Percentiles rank a stretch among this genome's conserved stretches.
These are phyloP conservation scores for Osmerus mordax DNA, from an alignment of 2,113 vertebrate species.

Conservation along the genomic window DNA sequence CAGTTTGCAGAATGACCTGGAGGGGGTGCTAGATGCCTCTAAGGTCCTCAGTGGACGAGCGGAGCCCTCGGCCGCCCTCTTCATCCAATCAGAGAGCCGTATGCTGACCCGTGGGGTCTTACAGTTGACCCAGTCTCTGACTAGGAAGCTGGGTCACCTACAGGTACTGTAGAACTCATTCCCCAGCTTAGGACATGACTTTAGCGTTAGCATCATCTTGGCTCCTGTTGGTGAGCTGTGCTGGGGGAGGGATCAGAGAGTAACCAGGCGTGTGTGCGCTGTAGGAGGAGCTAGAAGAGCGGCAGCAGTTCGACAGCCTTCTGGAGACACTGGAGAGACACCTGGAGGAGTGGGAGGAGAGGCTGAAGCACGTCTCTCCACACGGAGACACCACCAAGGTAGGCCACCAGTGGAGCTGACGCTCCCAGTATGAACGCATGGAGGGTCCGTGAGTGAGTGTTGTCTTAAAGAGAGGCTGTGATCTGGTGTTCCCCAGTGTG, in stretches of 20 bases:
- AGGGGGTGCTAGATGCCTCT: slow-evolving; percentile 66
- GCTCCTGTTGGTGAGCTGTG: neutral
- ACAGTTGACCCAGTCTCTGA: slow-evolving; percentile 70
- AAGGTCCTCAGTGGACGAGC: slow-evolving; percentile 62
- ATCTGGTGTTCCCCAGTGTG: slow-evolving; percentile 59
- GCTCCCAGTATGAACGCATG: neutral
- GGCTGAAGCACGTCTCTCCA: slow-evolving; percentile 48
- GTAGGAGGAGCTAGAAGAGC: slow-evolving; percentile 67
- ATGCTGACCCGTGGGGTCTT: slow-evolving; percentile 70
- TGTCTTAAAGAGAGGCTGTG: too few relatives aligned
- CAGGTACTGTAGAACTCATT: slow-evolving; percentile 65
- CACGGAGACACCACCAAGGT: slow-evolving; percentile 47
- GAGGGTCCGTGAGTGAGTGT: too few relatives aligned
- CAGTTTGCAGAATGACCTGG: slow-evolving; percentile 58
- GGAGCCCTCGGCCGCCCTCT: slow-evolving; percentile 49
- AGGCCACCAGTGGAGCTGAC: neutral
- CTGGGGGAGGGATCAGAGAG: too few relatives aligned
- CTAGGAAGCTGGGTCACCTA: slow-evolving; percentile 67
- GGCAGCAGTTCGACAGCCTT: slow-evolving; percentile 71
- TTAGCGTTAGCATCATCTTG: neutral
- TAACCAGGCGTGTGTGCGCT: slow-evolving; percentile 6
- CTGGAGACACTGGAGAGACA: slow-evolving; percentile 73
- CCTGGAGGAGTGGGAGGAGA: slow-evolving; percentile 70
- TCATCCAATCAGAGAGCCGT: slow-evolving; percentile 70
- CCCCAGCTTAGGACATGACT: neutral